phyloP scores from a whole-genome alignment of 2,797 vertebrate species.

The Sus cebifrons region DNA sequence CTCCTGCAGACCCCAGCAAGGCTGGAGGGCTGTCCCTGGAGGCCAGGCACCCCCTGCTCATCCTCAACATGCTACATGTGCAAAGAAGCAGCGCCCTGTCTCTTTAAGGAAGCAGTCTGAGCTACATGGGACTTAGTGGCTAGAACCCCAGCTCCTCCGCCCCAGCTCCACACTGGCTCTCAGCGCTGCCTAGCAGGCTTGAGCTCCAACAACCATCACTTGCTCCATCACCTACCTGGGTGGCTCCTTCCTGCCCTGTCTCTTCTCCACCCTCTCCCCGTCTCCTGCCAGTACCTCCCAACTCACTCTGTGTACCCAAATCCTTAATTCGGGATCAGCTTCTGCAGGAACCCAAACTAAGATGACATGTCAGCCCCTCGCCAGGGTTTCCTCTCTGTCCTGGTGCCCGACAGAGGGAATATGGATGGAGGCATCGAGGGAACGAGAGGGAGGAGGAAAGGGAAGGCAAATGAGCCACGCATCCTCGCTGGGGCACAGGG shows the following conservation, averaged over 20 bases:
- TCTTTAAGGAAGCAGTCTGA: neutral
- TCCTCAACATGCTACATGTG: neutral
- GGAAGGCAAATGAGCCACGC: neutral
- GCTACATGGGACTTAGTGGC: neutral
- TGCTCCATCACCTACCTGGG: neutral
- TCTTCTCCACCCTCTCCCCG: neutral
- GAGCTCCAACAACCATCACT: neutral
- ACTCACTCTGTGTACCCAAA: neutral
- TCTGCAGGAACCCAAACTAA: neutral
- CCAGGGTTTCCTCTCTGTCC: neutral
- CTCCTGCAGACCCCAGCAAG: neutral
- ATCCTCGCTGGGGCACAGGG: neutral
- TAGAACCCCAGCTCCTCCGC: neutral
- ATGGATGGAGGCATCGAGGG: neutral
- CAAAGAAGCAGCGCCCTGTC: fast-evolving
- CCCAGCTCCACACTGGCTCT: neutral
- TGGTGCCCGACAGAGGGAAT: fast-evolving
- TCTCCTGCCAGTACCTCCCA: neutral
- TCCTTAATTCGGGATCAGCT: neutral
- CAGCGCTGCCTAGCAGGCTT: neutral
- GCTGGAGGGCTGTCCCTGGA: neutral
- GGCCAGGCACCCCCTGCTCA: neutral
- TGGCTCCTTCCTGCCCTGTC: neutral
- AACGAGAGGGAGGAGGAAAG: neutral
- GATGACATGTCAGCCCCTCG: fast-evolving